Conservation (phyloP, 2,888 invertebrate species). For the Lithophane ornitopus region DNA sequence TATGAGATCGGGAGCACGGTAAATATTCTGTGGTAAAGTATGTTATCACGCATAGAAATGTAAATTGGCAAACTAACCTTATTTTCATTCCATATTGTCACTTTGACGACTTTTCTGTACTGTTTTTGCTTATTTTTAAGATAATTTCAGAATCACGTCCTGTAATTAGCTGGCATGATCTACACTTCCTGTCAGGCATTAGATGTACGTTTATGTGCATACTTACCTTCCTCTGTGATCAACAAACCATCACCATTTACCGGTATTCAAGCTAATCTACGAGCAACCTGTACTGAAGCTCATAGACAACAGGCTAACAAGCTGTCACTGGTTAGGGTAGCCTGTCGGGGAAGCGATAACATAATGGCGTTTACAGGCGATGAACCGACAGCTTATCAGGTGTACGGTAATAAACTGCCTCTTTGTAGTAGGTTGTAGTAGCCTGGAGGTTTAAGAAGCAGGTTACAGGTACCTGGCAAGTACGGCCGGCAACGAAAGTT, state of each 20-base stretch:
- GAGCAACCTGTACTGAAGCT: conserved; percentile 14
- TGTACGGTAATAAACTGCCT: neutral
- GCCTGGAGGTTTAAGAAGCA: neutral
- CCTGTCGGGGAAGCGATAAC: conserved; percentile 25
- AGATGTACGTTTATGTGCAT: neutral
- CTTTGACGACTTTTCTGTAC: neutral
- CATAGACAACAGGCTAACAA: conserved; percentile 22
- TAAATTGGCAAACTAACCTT: conserved; percentile 22
- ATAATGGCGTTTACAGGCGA: conserved; percentile 41
- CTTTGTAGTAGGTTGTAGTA: neutral
- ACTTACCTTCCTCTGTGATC: neutral
- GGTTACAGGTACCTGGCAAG: neutral
- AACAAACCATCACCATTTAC: neutral
- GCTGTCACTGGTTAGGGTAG: conserved; percentile 30
- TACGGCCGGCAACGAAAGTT: neutral
- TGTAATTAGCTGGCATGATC: too few species aligned
- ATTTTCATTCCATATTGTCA: neutral
- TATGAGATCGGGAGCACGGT: conserved; percentile 18
- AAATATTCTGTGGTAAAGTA: conserved; percentile 25
- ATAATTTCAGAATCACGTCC: neutral
- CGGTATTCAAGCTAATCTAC: conserved; percentile 16
- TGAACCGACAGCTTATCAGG: conserved; percentile 34
- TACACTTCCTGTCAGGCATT: neutral
- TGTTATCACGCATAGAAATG: conserved; percentile 14
- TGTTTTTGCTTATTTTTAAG: neutral